Base-by-base conservation (phyloP, 2,797 vertebrate species). In the Masticophis lateralis region DNA sequence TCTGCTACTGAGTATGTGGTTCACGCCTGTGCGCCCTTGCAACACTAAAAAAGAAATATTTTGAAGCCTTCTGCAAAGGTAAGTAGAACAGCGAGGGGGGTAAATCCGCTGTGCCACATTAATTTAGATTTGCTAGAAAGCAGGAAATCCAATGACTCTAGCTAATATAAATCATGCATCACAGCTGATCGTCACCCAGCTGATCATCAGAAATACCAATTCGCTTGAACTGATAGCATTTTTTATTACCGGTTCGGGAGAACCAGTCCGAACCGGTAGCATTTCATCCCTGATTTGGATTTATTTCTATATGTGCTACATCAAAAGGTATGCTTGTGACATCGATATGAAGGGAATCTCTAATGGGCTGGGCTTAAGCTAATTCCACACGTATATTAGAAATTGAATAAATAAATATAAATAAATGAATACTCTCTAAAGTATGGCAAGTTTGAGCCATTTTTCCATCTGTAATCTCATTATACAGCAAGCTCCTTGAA, bases 1-100 rank as follows among this genome's bases (percentile, higher is more conserved):
- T 51, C 47, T 51, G 47, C 47, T 51, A 51, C 47, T 51, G 7
- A 51, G 47, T 6, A 6, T 6, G 1, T 51, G 47, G 47, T 51
- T 51, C 7, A 51, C 1, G 7, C 6, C 1, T 51, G 47, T 1
- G 6, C 0, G 47, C 6, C 47, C 47, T 5, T 1, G 47, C 47
- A 51, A 6, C 7, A 6, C 47, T 51, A 51, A 51, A 51, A 51
- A 51, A 51, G 47, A 6, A 51, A 51, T 6, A 51, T 51, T 51
- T 51, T 51, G 47, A 51, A 51, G 1, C 47, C 47, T 51, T 51
- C 47, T 51, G 47, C 47, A 51, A 51, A 51, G 47, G 47, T 51
- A 51, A 51, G 47, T 51, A 51, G 47, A 51, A 51, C 47, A 51
- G 47, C 47, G 47, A 51, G 47, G 47, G 47, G 47, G 7, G 47